Evolutionary conservation across 1,140 invertebrate genomes (phyloP).

Genomic region (honey bee (Apis mellifera)): Amel_HAv3.1 CM009932.2:5981001-5981500

Average conservation of each 20-base stretch:
- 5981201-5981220: slow-evolving; percentile 70
- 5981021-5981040: too few species aligned
- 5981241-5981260: slow-evolving; percentile 29
- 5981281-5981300: slow-evolving; percentile 73
- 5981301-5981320: slow-evolving; percentile 35
- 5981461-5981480: too few species aligned
- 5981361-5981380: slow-evolving; percentile 40
- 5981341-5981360: slow-evolving; percentile 25
- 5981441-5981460: not conserved
- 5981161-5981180: slow-evolving; percentile 71
- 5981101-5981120: slow-evolving; percentile 42
- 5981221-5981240: slow-evolving; percentile 74
- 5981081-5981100: slow-evolving; percentile 40
- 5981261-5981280: slow-evolving; percentile 66
- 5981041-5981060: slow-evolving; percentile 15
- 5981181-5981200: slow-evolving; percentile 75
- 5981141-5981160: slow-evolving; percentile 45
- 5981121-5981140: slow-evolving; percentile 55
- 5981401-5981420: slow-evolving; percentile 28
- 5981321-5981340: not conserved
- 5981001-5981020: too few species aligned
- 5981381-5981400: slow-evolving; percentile 18
- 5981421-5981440: slow-evolving; percentile 48
- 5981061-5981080: slow-evolving; percentile 18
- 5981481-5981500: too few species aligned